Base-by-base conservation (phyloP, 37 sponge, comb jelly and placozoan genomes). In the Trichoplax adhaerens region DNA sequence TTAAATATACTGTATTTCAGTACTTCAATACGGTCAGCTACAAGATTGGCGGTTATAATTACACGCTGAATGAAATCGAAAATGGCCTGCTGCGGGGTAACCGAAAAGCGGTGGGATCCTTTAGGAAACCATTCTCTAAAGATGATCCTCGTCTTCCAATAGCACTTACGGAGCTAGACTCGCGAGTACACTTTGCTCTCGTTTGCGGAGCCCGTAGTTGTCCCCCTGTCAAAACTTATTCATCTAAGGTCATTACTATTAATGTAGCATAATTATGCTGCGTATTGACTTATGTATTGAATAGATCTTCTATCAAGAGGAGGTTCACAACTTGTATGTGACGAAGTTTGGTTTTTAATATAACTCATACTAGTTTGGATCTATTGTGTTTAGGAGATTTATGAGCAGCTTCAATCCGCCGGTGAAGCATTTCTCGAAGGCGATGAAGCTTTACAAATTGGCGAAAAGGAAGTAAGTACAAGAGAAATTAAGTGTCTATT, bases 191-290 rank as follows among this genome's bases (percentile, higher is more conserved):
- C 59, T 96, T 96, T 86, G 98, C 98, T n/a, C 82, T 96, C 5
- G 89, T 88, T 57, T 96, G 98, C 81, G 98, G 91, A 56, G 93
- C 92, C 50, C 81, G 83, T 71, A 88, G 92, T 52, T 96, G 98
- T 71, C 98, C 98, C 7, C 98, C 98, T 0, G 86, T 96, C 51
- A 91, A 81, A 61, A 83, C 85, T 0, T 96, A 96, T 75, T 81
- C 86, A 51, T 74, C 97, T 54, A 77, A 77, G 68, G 91, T 90
- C 62, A 59, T 70, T 53, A 2, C 29, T 29, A 29, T 29, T 29
- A 29, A 29, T 29, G 29, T 29, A 29, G 29, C 29, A 29, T 29
- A 29, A 29, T 29, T 29, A 29, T 29, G 29, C 29, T 29, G 29
- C 29, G 29, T 29, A 29, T 29, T 29, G 29, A 29, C 29, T 29